Evolutionary conservation across 2,888 invertebrate genomes (phyloP).

Genomic region (Sceliomorpha sp.): DNA sequence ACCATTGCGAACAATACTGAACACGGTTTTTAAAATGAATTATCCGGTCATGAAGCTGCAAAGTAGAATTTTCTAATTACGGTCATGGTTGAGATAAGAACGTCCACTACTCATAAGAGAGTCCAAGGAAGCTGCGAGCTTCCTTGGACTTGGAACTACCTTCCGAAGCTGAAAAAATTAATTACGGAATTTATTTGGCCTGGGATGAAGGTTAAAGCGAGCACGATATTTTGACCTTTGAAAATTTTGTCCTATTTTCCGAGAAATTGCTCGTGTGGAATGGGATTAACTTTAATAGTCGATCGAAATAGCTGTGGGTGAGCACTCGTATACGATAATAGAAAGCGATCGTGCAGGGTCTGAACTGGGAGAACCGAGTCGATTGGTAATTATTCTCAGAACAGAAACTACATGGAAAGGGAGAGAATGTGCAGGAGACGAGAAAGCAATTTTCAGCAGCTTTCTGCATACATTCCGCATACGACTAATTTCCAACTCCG

Average conservation of each 20-base stretch:
- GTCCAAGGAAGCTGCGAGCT: too few species aligned
- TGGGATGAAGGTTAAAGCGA: neutral
- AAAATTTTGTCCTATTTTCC: slow-evolving; percentile 8
- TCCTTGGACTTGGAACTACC: too few species aligned
- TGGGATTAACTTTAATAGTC: slow-evolving; percentile 14
- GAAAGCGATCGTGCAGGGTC: slow-evolving; percentile 3
- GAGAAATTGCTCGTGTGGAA: slow-evolving; percentile 9
- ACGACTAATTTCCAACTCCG: neutral
- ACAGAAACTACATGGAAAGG: neutral
- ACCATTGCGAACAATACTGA: too few species aligned
- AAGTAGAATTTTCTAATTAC: too few species aligned
- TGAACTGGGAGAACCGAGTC: slow-evolving; percentile 3
- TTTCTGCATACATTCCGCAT: neutral
- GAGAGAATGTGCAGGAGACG: slow-evolving; percentile 2
- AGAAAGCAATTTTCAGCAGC: neutral
- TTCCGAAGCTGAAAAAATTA: too few species aligned
- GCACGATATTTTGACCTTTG: slow-evolving; percentile 4
- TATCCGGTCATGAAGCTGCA: too few species aligned
- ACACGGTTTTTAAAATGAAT: too few species aligned
- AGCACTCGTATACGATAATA: slow-evolving; percentile 7
- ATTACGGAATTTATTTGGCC: too few species aligned
- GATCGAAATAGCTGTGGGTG: slow-evolving; percentile 7
- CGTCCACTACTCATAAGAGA: too few species aligned
- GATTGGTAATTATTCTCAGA: slow-evolving; percentile 17
- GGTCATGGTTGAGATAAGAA: too few species aligned